These are phyloP conservation scores for Agrilus planipennis DNA, from an alignment of 1,140 invertebrate species.

Conservation along the genomic window DNA sequence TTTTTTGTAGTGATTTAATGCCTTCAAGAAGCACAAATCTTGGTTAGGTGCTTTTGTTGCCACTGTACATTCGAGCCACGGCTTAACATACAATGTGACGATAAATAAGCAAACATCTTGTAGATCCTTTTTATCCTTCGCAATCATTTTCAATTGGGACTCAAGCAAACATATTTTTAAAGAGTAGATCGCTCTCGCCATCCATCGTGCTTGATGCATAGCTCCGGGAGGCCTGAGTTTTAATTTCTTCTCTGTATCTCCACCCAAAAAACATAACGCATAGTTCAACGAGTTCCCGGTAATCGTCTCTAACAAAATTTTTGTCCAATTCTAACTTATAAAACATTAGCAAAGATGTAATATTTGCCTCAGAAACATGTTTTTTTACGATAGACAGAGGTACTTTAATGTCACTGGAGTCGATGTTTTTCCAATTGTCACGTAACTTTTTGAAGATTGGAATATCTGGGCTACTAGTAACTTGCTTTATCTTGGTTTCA, in stretches of 20 bases:
- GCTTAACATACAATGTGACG: not conserved
- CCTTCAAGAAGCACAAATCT: not conserved
- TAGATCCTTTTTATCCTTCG: slow-evolving; percentile 14
- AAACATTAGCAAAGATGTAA: slow-evolving; percentile 10
- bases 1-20: too few species aligned
- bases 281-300: slow-evolving; percentile 32
- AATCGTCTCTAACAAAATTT: slow-evolving; percentile 26
- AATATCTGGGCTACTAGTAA: slow-evolving; percentile 12
- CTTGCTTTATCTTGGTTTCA: slow-evolving; percentile 12
- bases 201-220: too few species aligned
- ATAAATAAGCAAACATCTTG: not conserved
- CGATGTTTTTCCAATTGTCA: slow-evolving; percentile 20
- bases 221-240: slow-evolving; percentile 30
- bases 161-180: slow-evolving; percentile 17
- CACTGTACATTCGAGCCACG: not conserved
- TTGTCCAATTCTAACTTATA: slow-evolving; percentile 15
- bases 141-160: slow-evolving; percentile 17
- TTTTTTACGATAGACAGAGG: too few species aligned
- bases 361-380: slow-evolving; percentile 3
- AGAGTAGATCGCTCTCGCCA: slow-evolving; percentile 30
- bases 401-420: too few species aligned
- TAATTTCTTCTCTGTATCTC: slow-evolving; percentile 23
- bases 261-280: slow-evolving; percentile 33
- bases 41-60: slow-evolving; percentile 5
- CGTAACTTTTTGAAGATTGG: slow-evolving; percentile 17